A percentile compares a stretch with the other conserved stretches of the same genome.
These are phyloP conservation scores for Sylvilagus bachmani DNA, from an alignment of 2,113 vertebrate species.

Conservation along the genomic window DNA sequence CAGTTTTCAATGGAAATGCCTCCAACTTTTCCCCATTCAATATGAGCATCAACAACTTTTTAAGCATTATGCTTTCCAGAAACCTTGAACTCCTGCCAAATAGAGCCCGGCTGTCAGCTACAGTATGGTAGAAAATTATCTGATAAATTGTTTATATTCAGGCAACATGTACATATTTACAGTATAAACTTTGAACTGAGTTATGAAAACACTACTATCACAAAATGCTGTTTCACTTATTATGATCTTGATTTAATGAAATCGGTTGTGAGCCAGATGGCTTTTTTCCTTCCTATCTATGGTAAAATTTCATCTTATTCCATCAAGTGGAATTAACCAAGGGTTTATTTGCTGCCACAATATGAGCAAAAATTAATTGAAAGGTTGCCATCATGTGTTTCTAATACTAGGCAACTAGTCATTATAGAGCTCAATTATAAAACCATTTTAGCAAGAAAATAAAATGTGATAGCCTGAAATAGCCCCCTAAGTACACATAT, in stretches of 20 bases:
- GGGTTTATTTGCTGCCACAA: conserved; percentile 34
- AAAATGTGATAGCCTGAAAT: conserved; percentile 29
- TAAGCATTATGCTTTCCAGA: conserved; percentile 25
- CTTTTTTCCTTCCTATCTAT: background rate
- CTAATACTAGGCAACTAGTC: background rate
- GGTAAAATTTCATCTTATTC: conserved; percentile 32
- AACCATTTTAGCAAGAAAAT: conserved; percentile 30
- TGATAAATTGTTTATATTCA: conserved; percentile 68
- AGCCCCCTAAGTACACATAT: background rate
- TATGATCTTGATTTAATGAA: conserved; percentile 64
- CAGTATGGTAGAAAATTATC: background rate
- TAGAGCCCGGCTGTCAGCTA: conserved; percentile 73
- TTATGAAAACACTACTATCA: conserved; percentile 37
- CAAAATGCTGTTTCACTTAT: conserved; percentile 44
- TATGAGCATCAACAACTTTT: conserved; percentile 55
- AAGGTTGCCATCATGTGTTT: background rate
- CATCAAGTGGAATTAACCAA: conserved; percentile 50
- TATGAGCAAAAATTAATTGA: conserved; percentile 42
- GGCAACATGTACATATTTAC: conserved; percentile 60
- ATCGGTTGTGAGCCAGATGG: conserved; percentile 12
- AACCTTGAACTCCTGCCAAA: conserved; percentile 76
- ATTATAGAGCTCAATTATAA: background rate
- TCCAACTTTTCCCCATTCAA: too few species aligned
- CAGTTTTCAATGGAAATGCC: too few species aligned
- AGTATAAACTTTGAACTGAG: conserved; percentile 59